Evolutionary conservation across 2,888 invertebrate genomes (phyloP).

Genomic region (Timandra comae): DNA sequence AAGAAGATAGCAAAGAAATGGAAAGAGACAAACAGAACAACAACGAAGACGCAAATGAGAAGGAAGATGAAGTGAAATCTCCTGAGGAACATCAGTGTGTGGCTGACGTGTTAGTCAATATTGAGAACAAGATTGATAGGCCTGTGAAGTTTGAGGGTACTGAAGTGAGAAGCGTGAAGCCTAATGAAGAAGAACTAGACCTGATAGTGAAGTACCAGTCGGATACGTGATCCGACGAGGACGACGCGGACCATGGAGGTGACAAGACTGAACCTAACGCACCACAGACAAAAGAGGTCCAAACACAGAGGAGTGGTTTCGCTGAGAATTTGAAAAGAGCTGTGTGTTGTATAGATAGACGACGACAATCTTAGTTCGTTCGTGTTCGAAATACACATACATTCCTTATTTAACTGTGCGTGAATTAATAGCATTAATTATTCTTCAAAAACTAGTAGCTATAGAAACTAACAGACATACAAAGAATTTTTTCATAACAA

Average conservation of each 20-base stretch:
- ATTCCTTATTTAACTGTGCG: not conserved
- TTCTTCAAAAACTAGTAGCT: too few relatives aligned
- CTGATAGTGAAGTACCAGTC: slow-evolving; percentile 67
- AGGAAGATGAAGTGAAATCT: slow-evolving; percentile 46
- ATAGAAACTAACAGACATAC: too few relatives aligned
- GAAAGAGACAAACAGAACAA: slow-evolving; percentile 59
- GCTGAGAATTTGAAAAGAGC: slow-evolving; percentile 63
- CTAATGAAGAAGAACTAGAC: slow-evolving; percentile 64
- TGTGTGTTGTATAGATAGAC: slow-evolving; percentile 67
- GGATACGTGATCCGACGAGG: slow-evolving; percentile 74
- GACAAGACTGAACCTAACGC: slow-evolving; percentile 53
- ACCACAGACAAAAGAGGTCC: slow-evolving; percentile 46
- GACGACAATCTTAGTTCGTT: slow-evolving; percentile 65
- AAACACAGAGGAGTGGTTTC: slow-evolving; percentile 58
- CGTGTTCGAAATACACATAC: slow-evolving; percentile 14
- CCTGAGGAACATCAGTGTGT: slow-evolving; percentile 55
- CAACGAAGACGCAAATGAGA: slow-evolving; percentile 40
- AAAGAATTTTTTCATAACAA: too few relatives aligned
- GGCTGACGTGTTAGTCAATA: slow-evolving; percentile 64
- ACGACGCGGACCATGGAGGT: slow-evolving; percentile 36
- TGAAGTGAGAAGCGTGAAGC: slow-evolving; percentile 51
- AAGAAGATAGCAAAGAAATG: slow-evolving; percentile 55
- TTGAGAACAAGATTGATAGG: slow-evolving; percentile 61
- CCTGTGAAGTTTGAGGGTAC: slow-evolving; percentile 59
- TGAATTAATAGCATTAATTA: too few relatives aligned